Percentiles rank a stretch among this genome's conserved stretches.
These are phyloP conservation scores for Thecophora atra DNA, from an alignment of 2,888 invertebrate genomes.

Conservation along the genomic window DNA sequence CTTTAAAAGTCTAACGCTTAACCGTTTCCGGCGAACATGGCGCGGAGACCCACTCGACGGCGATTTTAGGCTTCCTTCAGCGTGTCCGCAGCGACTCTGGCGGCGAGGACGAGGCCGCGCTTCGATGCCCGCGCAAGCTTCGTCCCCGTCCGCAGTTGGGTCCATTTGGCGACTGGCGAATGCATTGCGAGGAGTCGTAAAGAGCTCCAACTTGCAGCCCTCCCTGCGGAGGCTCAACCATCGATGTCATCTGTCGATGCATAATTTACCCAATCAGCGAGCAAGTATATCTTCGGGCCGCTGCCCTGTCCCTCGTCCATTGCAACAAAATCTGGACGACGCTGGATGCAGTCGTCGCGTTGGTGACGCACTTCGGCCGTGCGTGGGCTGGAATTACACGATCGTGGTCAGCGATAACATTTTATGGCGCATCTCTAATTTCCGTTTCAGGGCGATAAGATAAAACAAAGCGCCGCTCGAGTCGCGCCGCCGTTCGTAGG, in stretches of 20 bases:
- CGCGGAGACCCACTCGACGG: no score
- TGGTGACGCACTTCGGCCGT: conserved; percentile 44
- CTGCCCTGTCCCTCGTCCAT: conserved; percentile 28
- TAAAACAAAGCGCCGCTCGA: conserved; percentile 52
- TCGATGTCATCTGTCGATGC: conserved; percentile 38
- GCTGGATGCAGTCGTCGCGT: background rate
- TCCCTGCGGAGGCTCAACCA: conserved; percentile 16
- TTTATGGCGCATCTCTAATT: conserved; percentile 40
- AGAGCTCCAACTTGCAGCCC: background rate
- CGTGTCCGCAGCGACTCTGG: no score
- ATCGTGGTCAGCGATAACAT: conserved; percentile 65
- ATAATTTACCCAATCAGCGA: conserved; percentile 31
- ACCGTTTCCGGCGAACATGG: no score
- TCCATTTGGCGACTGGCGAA: no score
- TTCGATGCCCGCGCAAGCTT: no score
- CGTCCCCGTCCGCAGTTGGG: no score
- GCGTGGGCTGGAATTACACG: conserved; percentile 66
- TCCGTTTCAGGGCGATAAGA: conserved; percentile 37
- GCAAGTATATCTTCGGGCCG: conserved; percentile 31
- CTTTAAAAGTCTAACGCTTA: no score
- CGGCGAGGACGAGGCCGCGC: no score
- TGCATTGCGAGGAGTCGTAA: conserved; percentile 1
- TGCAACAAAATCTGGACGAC: no score
- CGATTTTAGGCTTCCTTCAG: no score
- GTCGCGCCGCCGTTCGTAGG: conserved; percentile 23